Evolutionary conservation across 2,797 vertebrate species (phyloP).

Genomic region (Lepilemur septentrionalis): DNA sequence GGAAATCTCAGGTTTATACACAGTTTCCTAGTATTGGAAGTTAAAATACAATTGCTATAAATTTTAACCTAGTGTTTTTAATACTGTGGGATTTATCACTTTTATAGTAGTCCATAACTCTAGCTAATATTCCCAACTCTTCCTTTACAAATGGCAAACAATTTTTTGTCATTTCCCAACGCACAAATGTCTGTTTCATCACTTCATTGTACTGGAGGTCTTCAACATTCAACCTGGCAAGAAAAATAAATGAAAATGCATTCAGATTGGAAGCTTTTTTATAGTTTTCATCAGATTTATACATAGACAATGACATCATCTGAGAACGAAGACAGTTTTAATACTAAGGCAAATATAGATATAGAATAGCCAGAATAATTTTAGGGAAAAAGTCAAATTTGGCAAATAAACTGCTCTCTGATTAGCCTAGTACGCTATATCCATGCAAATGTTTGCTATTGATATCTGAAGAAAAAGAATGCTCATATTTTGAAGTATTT

Average conservation of each 20-base stretch:
- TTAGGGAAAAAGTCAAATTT: neutral
- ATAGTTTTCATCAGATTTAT: neutral
- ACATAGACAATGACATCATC: neutral
- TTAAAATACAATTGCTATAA: neutral
- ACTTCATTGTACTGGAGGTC: neutral
- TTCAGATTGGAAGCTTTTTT: neutral
- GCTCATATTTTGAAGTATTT: neutral
- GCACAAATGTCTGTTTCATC: neutral
- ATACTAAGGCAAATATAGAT: too few relatives aligned
- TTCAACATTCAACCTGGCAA: neutral
- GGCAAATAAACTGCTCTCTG: neutral
- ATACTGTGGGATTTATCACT: neutral
- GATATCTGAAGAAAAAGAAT: neutral
- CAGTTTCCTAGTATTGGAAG: neutral
- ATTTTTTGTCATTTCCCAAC: neutral
- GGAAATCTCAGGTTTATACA: neutral
- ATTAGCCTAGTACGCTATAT: neutral
- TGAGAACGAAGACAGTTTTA: neutral
- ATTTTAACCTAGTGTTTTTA: slow-evolving; percentile 6
- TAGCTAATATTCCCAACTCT: neutral
- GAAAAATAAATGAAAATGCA: neutral
- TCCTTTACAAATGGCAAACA: neutral
- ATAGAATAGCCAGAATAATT: neutral
- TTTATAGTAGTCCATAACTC: neutral
- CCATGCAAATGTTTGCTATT: neutral